phyloP scores from a whole-genome alignment of 2,888 invertebrate genomes.

The Aleiodes alternator region DNA sequence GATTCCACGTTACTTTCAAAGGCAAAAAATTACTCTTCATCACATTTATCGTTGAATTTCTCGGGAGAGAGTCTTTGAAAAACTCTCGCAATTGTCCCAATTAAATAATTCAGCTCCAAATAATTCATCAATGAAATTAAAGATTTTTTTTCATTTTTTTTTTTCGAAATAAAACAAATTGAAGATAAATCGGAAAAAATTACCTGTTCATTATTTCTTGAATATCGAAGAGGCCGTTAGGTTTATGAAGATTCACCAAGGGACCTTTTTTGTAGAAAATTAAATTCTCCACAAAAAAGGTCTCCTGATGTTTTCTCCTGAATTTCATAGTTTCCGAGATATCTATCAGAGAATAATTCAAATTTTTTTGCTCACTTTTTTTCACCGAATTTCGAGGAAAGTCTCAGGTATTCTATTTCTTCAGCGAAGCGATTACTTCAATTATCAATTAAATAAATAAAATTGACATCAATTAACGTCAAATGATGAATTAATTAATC shows the following conservation, averaged over 20 bases:
- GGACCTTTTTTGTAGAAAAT: neutral
- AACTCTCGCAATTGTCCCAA: no score
- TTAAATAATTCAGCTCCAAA: no score
- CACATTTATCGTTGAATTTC: no score
- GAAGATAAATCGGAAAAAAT: neutral
- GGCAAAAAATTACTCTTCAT: no score
- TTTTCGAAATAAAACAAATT: no score
- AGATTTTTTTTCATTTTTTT: no score
- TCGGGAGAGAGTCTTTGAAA: no score
- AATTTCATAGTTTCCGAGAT: neutral
- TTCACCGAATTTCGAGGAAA: constrained; percentile 3
- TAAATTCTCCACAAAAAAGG: constrained; percentile 7
- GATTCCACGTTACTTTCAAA: no score
- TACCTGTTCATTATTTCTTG: neutral
- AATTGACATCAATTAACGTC: neutral
- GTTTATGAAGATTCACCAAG: neutral
- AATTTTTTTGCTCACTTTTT: neutral
- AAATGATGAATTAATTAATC: no score
- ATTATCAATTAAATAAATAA: constrained; percentile 8
- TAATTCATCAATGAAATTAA: neutral
- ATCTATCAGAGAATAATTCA: neutral
- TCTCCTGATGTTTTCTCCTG: neutral
- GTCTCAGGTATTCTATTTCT: constrained; percentile 41
- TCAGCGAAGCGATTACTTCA: neutral
- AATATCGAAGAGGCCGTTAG: neutral